Base-by-base conservation (phyloP, 2,113 vertebrate genomes). In the Plecturocebus donacophilus region DNA sequence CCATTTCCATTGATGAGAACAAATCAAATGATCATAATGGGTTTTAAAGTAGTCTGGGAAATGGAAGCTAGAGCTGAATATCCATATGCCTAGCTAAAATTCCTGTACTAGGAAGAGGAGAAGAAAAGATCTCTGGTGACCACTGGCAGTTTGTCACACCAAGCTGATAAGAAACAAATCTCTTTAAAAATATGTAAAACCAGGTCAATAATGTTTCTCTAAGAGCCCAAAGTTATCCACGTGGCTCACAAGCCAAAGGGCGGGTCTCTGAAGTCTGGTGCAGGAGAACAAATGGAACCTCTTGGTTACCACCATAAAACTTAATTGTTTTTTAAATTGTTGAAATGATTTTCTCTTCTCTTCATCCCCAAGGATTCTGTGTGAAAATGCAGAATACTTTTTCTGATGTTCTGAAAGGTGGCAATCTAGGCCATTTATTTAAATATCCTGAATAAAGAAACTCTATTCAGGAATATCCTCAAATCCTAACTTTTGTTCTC, bases 331-430 rank as follows among this genome's bases (percentile, higher is more conserved):
- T 82, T 68, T 75, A 56, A 82, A 17, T n/a, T 79, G 17, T 82
- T 86, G n/a, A 89, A 92, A 56, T 66, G 40, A 70, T 94, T 92
- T 89, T 70, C 21, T 92, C 54, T n/a, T 56, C 10, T 11, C 70
- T 70, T 54, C 14, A 80, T 83, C 54, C 20, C 21, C 30, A 87
- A 92, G 25, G 76, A 64, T 47, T 87, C 40, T 23, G 7, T 45
- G 70, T 80, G 47, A 94, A 96, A 95, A n/a, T 71, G 20, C 38
- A 61, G 47, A 79, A 45, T 70, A 38, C 77, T 86, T 93, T 68
- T n/a, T 95, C 76, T 95, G 45, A 54, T 8, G 96, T 84, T 94
- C 70, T 94, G 40, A 70, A 80, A 75, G 71, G 27, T 64, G 32
- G 19, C 52, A 54, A 1, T 27, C 10, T 82, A 42, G 54, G 20